Evolutionary conservation across 53 echinoderm and acorn worm species (phyloP).

Genomic region (Henricia sp.): DNA sequence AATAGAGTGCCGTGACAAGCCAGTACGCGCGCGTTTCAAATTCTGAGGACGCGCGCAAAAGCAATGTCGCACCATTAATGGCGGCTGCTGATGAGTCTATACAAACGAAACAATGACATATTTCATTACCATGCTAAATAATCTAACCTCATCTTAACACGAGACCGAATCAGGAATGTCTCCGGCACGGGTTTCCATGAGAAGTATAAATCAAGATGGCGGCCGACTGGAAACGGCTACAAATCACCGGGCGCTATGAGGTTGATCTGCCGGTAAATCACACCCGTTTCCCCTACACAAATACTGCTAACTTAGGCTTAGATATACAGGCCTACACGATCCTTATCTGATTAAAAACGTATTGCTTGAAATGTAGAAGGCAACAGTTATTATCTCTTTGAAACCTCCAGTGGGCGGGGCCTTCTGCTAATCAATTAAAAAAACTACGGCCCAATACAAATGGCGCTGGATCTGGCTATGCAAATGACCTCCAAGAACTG

Average conservation of each 20-base stretch:
- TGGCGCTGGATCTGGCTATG: no score
- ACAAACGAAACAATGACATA: no score
- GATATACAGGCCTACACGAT: no score
- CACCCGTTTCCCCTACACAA: background rate
- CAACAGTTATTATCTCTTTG: background rate
- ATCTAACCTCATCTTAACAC: background rate
- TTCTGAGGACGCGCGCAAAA: no score
- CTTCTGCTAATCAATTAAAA: no score
- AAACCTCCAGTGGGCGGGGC: background rate
- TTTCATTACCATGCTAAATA: constrained; percentile 9
- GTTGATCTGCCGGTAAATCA: constrained; percentile 40
- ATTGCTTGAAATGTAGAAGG: constrained; percentile 31
- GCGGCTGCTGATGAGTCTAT: no score
- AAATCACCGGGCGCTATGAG: constrained; percentile 38
- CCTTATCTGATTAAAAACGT: background rate
- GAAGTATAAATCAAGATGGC: constrained; percentile 43
- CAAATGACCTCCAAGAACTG: no score
- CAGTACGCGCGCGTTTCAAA: no score
- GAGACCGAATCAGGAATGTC: background rate
- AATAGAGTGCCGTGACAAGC: no score
- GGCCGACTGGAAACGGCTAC: constrained; percentile 43
- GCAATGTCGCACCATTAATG: no score
- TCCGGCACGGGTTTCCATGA: constrained; percentile 2
- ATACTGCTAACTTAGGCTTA: background rate
- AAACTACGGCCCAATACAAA: no score